Conservation (phyloP, 2,797 vertebrate genomes). For the Varecia variegata region DNA sequence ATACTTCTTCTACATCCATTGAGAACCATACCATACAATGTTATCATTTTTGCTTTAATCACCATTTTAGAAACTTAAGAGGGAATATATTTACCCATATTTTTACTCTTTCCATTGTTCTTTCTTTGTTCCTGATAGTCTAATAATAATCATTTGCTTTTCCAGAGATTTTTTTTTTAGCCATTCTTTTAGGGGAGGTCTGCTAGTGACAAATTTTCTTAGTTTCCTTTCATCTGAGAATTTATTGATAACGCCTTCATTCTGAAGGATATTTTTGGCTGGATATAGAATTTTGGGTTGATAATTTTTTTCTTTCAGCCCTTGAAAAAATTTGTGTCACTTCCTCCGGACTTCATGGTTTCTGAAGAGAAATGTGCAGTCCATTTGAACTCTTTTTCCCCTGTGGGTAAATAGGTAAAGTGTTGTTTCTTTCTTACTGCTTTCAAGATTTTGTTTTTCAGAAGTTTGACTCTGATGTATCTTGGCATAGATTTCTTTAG, state of each 20-base stretch:
- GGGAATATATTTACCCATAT: neutral
- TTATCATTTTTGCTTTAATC: neutral
- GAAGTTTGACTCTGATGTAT: neutral
- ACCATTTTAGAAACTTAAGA: slow-evolving; percentile 36
- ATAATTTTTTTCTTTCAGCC: neutral
- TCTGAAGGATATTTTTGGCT: neutral
- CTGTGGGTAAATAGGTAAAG: neutral
- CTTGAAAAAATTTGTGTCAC: neutral
- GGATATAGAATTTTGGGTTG: neutral
- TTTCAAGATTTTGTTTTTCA: neutral
- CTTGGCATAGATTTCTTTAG: neutral
- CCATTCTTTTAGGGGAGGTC: neutral
- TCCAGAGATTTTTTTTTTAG: neutral
- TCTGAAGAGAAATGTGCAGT: neutral
- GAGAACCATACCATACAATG: neutral
- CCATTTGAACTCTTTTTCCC: neutral
- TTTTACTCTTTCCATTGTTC: neutral
- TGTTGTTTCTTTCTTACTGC: neutral
- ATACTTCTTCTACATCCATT: neutral
- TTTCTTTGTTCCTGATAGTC: neutral
- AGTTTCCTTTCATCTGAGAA: neutral
- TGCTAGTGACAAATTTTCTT: slow-evolving; percentile 39
- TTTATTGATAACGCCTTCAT: neutral
- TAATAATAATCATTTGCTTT: neutral
- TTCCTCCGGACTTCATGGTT: neutral